Evolutionary conservation across 1,140 invertebrate genomes (phyloP).

Genomic region (Drosophila tropicalis): DNA sequence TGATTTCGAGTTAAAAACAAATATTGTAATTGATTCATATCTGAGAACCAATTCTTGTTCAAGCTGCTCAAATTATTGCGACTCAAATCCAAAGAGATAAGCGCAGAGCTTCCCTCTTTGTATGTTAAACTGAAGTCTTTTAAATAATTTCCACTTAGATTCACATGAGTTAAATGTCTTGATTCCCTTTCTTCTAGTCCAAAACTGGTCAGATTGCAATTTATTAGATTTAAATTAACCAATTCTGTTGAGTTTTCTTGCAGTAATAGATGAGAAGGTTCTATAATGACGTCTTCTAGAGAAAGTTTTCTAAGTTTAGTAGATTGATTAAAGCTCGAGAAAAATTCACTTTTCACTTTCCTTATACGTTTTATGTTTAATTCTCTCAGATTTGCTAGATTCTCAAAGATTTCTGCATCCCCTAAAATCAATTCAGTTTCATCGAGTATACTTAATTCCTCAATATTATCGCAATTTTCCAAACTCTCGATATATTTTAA

Average conservation of each 20-base stretch:
- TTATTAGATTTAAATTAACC: slow-evolving; percentile 43
- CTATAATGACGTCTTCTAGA: slow-evolving; percentile 32
- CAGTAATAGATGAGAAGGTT: slow-evolving; percentile 11
- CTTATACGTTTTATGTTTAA: slow-evolving; percentile 39
- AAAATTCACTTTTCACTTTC: slow-evolving; percentile 13
- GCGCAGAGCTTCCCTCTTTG: slow-evolving; percentile 1
- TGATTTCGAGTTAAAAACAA: slow-evolving; percentile 53
- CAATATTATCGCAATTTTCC: background rate
- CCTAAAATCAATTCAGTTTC: slow-evolving; percentile 40
- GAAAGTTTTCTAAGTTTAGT: slow-evolving; percentile 27
- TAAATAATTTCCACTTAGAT: slow-evolving; percentile 64
- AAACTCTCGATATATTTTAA: slow-evolving; percentile 43
- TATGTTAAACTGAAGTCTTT: slow-evolving; percentile 21
- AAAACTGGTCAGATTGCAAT: slow-evolving; percentile 51
- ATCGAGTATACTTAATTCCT: slow-evolving; percentile 23
- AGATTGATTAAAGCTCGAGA: slow-evolving; percentile 14
- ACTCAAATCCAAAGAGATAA: slow-evolving; percentile 61
- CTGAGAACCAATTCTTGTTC: slow-evolving; percentile 50
- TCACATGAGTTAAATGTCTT: slow-evolving; percentile 36
- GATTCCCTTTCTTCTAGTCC: slow-evolving; percentile 22
- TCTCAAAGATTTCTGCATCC: background rate
- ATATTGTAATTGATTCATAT: slow-evolving; percentile 37
- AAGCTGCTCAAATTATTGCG: slow-evolving; percentile 52
- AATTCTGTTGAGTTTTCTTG: slow-evolving; percentile 32
- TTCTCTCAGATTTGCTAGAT: slow-evolving; percentile 20